Conservation (phyloP, 92 coral and sea anemone species). For the Phenganax marumi region DNA sequence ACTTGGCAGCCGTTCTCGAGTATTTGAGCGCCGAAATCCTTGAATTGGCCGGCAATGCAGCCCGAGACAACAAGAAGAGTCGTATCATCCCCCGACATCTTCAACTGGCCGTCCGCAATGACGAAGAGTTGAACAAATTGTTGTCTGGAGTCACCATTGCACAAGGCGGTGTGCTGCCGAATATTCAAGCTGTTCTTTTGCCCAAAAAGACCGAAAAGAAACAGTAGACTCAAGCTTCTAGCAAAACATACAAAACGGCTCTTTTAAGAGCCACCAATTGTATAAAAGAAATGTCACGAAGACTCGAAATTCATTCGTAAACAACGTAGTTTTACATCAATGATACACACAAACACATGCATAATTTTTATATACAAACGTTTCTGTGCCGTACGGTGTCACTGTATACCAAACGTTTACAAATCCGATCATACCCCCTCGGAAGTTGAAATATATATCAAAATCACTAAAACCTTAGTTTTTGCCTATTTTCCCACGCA, state of each 20-base stretch:
- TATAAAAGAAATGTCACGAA: slow-evolving; percentile 12
- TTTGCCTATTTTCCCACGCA: too few species aligned
- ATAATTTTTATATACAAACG: not conserved
- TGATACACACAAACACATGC: not conserved
- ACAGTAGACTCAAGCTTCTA: slow-evolving; percentile 51
- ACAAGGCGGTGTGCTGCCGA: slow-evolving; percentile 74
- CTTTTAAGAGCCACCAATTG: slow-evolving; percentile 81
- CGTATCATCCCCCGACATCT: slow-evolving; percentile 77
- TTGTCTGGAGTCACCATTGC: slow-evolving; percentile 73
- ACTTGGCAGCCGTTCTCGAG: slow-evolving; percentile 74
- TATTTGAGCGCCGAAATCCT: slow-evolving; percentile 76
- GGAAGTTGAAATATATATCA: too few species aligned
- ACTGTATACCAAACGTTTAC: too few species aligned
- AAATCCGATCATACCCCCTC: too few species aligned
- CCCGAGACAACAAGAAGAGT: slow-evolving; percentile 76
- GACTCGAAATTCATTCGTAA: not conserved
- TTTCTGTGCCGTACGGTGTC: too few species aligned
- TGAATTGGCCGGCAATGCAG: slow-evolving; percentile 84
- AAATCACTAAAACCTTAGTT: too few species aligned
- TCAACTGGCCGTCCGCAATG: slow-evolving; percentile 74
- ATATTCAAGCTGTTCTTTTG: slow-evolving; percentile 73
- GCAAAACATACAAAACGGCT: slow-evolving; percentile 61
- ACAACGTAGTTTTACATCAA: not conserved
- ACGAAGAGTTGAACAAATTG: slow-evolving; percentile 72
- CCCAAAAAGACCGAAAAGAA: slow-evolving; percentile 65